Conservation (phyloP, 2,888 invertebrate species). For the Lordiphosa fenestrarum region DNA sequence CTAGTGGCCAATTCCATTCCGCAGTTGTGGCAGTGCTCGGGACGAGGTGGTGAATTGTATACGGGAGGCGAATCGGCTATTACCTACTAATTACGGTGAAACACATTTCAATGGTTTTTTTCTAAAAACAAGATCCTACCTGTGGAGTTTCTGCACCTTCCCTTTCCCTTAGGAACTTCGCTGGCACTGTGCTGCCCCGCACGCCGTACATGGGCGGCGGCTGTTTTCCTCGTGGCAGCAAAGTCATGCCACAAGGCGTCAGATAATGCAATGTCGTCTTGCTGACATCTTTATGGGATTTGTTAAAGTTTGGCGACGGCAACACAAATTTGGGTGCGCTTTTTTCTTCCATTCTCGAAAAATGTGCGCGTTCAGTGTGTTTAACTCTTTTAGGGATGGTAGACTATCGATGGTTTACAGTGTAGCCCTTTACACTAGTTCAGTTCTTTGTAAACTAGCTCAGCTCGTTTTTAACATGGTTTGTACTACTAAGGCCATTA, state of each 20-base stretch:
- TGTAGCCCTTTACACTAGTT: slow-evolving; percentile 4
- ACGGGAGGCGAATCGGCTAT: slow-evolving; percentile 22
- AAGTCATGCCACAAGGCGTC: slow-evolving; percentile 78
- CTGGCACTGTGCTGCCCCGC: slow-evolving; percentile 77
- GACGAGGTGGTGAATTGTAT: slow-evolving; percentile 28
- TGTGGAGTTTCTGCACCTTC: slow-evolving; percentile 17
- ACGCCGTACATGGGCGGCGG: slow-evolving; percentile 80
- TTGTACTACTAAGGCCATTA: too few relatives aligned
- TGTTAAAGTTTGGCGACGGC: slow-evolving; percentile 75
- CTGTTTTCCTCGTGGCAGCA: slow-evolving; percentile 75
- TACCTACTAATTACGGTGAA: background rate
- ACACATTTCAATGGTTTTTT: background rate
- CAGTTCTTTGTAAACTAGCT: slow-evolving; percentile 15
- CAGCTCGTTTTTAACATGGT: background rate
- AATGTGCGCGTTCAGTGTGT: slow-evolving; percentile 20
- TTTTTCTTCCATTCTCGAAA: slow-evolving; percentile 57
- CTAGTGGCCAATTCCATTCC: slow-evolving; percentile 86
- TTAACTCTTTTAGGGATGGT: background rate
- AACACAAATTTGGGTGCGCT: slow-evolving; percentile 60
- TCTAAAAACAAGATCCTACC: slow-evolving; percentile 14
- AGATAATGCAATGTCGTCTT: slow-evolving; percentile 59
- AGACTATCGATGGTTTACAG: slow-evolving; percentile 17
- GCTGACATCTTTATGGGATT: slow-evolving; percentile 27
- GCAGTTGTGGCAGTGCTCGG: slow-evolving; percentile 89
- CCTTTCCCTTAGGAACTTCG: slow-evolving; percentile 56